Percentiles rank a stretch among this genome's conserved stretches.
Evolutionary conservation across 2,888 invertebrate genomes (phyloP).

Genomic region (Neoscelio sp.): DNA sequence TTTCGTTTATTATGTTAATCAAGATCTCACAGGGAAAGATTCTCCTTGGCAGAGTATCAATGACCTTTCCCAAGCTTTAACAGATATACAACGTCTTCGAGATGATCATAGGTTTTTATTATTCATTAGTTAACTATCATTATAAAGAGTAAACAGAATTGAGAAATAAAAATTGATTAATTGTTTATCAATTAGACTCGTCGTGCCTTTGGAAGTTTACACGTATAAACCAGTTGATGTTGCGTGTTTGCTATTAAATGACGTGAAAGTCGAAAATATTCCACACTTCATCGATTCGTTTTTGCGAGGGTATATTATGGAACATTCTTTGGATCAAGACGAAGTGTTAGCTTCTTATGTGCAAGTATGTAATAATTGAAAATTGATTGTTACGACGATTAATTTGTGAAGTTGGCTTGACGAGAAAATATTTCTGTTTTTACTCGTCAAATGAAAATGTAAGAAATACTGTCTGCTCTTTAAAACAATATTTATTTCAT

Average conservation of each 20-base stretch:
- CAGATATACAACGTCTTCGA: slow-evolving; percentile 76
- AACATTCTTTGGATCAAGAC: slow-evolving; percentile 82
- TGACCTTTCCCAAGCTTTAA: slow-evolving; percentile 74
- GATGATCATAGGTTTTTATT: slow-evolving; percentile 72
- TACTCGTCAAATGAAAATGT: no score
- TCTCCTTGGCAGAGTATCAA: slow-evolving; percentile 75
- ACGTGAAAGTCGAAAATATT: slow-evolving; percentile 76
- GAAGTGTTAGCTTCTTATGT: slow-evolving; percentile 82
- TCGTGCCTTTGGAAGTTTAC: slow-evolving; percentile 73
- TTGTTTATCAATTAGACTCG: slow-evolving; percentile 68
- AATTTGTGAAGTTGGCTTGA: no score
- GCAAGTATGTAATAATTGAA: slow-evolving; percentile 79
- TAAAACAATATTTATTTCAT: no score
- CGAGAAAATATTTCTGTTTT: no score
- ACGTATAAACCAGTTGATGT: slow-evolving; percentile 74
- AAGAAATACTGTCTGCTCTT: no score
- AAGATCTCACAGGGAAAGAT: slow-evolving; percentile 72
- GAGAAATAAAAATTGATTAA: slow-evolving; percentile 2
- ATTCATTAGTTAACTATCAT: slow-evolving; percentile 9
- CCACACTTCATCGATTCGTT: slow-evolving; percentile 80
- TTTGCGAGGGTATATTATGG: slow-evolving; percentile 81
- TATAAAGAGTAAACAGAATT: no score
- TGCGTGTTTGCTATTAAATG: slow-evolving; percentile 72
- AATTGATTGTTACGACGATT: no score
- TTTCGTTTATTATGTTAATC: slow-evolving; percentile 69